phyloP scores from a whole-genome alignment of 2,797 vertebrate species.

The Tachyglossus aculeatus region DNA sequence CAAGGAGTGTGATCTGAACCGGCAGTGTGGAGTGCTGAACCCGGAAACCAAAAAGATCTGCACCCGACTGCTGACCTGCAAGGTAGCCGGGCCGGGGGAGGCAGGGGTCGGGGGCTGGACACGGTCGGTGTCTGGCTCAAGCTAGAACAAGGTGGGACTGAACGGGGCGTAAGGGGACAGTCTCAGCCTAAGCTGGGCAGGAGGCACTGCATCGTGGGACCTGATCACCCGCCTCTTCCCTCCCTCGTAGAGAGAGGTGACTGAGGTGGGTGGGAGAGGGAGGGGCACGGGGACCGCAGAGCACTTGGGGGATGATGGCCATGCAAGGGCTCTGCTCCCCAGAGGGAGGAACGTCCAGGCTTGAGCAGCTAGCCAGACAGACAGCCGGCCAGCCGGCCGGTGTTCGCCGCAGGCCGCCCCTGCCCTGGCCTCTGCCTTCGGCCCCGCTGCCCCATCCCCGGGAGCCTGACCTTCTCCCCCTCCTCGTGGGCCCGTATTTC shows the following conservation, averaged over 20 bases:
- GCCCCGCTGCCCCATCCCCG: background rate
- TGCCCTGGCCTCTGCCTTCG: conserved; percentile 11
- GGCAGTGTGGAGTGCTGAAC: conserved; percentile 92
- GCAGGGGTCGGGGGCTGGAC: background rate
- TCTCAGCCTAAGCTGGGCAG: background rate
- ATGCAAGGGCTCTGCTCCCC: no score
- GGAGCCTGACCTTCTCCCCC: background rate
- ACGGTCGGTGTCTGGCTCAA: no score
- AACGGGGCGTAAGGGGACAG: no score
- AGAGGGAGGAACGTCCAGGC: no score
- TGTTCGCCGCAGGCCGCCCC: background rate
- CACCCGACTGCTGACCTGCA: conserved; percentile 92
- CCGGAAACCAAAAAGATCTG: conserved; percentile 92
- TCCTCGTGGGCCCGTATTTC: background rate
- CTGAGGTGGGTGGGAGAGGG: background rate
- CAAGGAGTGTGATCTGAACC: conserved; percentile 91
- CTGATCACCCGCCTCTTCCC: background rate
- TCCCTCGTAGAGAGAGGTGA: background rate
- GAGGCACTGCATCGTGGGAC: background rate
- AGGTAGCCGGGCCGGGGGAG: conserved; percentile 70
- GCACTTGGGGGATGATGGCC: background rate
- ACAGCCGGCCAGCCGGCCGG: no score
- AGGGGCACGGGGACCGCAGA: background rate
- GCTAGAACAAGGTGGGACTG: no score
- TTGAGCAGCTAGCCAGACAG: no score